phyloP scores from a whole-genome alignment of 2,888 invertebrate genomes.

The Watsonalla cultraria region DNA sequence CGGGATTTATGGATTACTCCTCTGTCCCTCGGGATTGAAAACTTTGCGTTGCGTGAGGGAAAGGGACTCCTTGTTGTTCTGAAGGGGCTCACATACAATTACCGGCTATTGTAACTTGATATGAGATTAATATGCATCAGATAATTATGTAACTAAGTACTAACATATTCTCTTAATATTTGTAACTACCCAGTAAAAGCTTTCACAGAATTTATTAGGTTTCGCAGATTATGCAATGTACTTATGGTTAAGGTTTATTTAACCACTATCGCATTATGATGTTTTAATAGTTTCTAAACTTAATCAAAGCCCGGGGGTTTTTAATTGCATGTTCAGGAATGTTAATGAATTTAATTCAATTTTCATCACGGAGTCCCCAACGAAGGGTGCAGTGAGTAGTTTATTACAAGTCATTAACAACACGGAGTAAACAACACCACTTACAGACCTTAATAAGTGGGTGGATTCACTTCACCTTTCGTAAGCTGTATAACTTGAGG shows the following conservation, averaged over 20 bases:
- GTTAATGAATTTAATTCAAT: neutral
- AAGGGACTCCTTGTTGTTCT: constrained; percentile 38
- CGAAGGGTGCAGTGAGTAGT: constrained; percentile 11
- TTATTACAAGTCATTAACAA: constrained; percentile 18
- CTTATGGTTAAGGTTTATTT: too few relatives aligned
- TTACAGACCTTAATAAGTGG: constrained; percentile 6
- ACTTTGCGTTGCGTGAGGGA: constrained; percentile 42
- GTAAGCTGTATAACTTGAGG: constrained; percentile 1
- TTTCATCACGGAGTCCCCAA: neutral
- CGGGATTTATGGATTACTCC: constrained; percentile 61
- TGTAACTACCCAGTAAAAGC: too few relatives aligned
- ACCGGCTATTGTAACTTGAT: neutral
- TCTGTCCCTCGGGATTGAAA: constrained; percentile 53
- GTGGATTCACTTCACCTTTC: constrained; percentile 4
- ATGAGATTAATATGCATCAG: neutral
- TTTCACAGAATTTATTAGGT: too few relatives aligned
- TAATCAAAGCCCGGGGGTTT: too few relatives aligned
- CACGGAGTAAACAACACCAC: constrained; percentile 6
- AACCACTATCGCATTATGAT: too few relatives aligned
- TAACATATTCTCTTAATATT: neutral
- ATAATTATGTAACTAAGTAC: neutral
- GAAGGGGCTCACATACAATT: constrained; percentile 26
- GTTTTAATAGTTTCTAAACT: too few relatives aligned
- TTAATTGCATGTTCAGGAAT: neutral
- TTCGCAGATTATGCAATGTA: too few relatives aligned